Conservation (phyloP, 2,888 invertebrate species). For the Drosophila demipolita region DNA sequence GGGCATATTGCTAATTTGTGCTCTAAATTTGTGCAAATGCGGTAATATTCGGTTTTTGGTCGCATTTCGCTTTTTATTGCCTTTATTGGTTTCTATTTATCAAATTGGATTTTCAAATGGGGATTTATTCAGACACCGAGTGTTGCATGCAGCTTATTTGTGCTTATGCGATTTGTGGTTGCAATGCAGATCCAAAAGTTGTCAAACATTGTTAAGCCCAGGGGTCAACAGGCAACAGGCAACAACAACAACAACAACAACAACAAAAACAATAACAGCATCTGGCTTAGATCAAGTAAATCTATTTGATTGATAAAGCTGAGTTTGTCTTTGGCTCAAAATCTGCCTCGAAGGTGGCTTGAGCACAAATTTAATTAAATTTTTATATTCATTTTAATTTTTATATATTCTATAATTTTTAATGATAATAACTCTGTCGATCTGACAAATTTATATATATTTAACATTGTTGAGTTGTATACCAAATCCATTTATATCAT, state of each 20-base stretch:
- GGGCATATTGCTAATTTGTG: conserved; percentile 75
- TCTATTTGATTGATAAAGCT: not conserved
- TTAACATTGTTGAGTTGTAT: not conserved
- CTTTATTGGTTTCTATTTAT: conserved; percentile 76
- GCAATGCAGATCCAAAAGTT: conserved; percentile 52
- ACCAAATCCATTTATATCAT: not conserved
- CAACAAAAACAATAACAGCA: not conserved
- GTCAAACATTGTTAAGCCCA: conserved; percentile 49
- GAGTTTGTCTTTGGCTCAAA: not conserved
- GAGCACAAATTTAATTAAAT: not conserved
- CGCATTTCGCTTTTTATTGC: conserved; percentile 48
- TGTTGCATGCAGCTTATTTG: conserved; percentile 40
- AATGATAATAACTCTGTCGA: accelerated
- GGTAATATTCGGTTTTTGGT: conserved; percentile 69
- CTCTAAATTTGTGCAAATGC: conserved; percentile 74
- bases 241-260: not conserved
- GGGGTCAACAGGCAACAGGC: conserved; percentile 11
- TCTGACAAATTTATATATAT: not conserved
- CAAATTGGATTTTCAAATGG: conserved; percentile 72
- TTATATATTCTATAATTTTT: not conserved
- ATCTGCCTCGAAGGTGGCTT: accelerated
- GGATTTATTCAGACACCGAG: conserved; percentile 30
- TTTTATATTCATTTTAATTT: not conserved
- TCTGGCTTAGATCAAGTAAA: not conserved
- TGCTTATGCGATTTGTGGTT: conserved; percentile 37